Base-by-base conservation (phyloP, 92 coral and sea anemone genomes). In the Epizoanthus rinbou region DNA sequence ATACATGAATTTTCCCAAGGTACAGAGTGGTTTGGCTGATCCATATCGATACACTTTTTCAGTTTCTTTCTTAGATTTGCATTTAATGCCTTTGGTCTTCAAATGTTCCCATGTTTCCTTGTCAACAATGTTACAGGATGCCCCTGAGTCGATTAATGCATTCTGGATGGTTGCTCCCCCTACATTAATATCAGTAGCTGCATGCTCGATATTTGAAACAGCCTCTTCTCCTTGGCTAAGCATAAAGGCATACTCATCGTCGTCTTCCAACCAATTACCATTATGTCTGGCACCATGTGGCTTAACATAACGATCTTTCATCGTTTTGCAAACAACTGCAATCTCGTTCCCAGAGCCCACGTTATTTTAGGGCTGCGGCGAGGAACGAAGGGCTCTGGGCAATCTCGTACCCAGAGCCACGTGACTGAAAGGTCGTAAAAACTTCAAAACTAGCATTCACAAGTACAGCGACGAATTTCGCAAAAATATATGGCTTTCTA, bases 91-190 rank as follows among this genome's bases (percentile, higher is more conserved):
- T 21, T 79, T 64, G 13, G 8, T 67, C 59, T 85, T 85, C 24
- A 85, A 28, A 14, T 23, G 64, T 43, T 85, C 88, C 88, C 88
- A 85, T 47, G 75, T 69, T 15, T 52, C 72, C 39, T 39, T 67
- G 68, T 85, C 88, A 22, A 69, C 35, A 17, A 85, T 78, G 69
- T 79, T 78, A 57, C 85, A 85, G 4, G 50, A 67, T 64, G 88
- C 73, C 28, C 74, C 88, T 18, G 80, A 85, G 59, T 64, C 84
- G 67, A 85, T 85, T 21, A 85, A 52, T 52, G 73, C 80, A 25
- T 72, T 43, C 16, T 37, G 17, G 17, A 60, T 19, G 21, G 47
- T 59, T n/a, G 31, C 79, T 66, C 76, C 79, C 70, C 87, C 87
- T 15, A 83, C 72, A 57, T 23, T 56, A 72, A 83, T 35, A 43